A percentile compares a stretch with the other conserved stretches of the same genome.
Conservation (phyloP, 2,797 vertebrate species). For the Tolypeutes matacus region DNA sequence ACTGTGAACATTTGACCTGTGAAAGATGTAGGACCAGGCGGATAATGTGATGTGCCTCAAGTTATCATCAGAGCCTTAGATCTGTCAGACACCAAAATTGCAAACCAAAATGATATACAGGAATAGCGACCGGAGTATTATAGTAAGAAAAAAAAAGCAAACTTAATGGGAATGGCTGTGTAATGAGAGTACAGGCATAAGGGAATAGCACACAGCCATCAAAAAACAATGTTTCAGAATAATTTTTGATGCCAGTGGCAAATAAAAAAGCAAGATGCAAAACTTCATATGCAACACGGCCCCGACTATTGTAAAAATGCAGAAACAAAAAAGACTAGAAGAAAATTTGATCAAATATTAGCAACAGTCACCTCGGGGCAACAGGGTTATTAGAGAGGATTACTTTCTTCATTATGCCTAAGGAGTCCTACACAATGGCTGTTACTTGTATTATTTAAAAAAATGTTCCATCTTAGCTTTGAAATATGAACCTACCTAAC, state of each 20-base stretch:
- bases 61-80: not conserved
- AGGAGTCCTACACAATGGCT: not conserved
- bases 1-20: not conserved
- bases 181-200: not conserved
- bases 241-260: not conserved
- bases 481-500: not conserved
- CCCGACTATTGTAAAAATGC: conserved; percentile 1
- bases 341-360: conserved; percentile 41
- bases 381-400: conserved; percentile 8
- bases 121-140: not conserved
- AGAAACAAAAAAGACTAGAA: not conserved
- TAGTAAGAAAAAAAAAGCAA: not conserved
- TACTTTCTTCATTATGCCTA: not conserved
- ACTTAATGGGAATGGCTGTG: not conserved
- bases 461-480: not conserved
- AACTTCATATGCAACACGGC: not conserved
- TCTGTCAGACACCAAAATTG: not conserved
- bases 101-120: not conserved
- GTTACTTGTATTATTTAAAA: conserved; percentile 19
- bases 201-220: too few species aligned
- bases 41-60: not conserved
- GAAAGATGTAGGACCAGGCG: not conserved
- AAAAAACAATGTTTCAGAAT: not conserved
- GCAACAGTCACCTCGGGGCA: not conserved
- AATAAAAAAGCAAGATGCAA: not conserved